Base-by-base conservation (phyloP, 2,888 invertebrate genomes). In the Brachypalpus laphriformis region DNA sequence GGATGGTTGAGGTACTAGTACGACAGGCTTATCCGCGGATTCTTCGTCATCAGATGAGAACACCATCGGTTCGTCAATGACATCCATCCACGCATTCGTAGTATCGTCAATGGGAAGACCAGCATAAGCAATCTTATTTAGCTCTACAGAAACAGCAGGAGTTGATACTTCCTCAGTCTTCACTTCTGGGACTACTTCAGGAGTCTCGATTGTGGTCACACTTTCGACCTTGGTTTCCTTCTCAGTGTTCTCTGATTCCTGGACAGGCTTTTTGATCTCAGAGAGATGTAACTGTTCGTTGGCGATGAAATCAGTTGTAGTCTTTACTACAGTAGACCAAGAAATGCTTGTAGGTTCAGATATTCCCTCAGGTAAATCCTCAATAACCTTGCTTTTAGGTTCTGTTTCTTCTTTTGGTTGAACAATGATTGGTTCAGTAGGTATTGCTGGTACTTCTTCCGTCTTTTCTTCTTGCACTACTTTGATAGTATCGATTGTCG, bases 51-150 rank as follows among this genome's bases (percentile, higher is more conserved):
- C 91, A 31, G 91, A 91, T 1, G 91, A 90, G 49, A 92, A 89
- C 4, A 87, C 87, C 85, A 91, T 90, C n/a, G 91, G 90, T 68
- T 92, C 91, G 68, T 92, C 92, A 40, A 91, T 57, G 8, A 90
- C 90, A 66, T 89, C 88, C 89, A 92, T 89, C 89, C 91, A 91
- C 1, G 89, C 80, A 54, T 87, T 89, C 20, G 90, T 87, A 0
- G 90, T 83, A 42, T 90, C 88, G 74, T 89, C 90, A 18, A 90
- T 87, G 3, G 90, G 90, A 59, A 90, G 82, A 6, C 89, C 91
- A 28, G 88, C 89, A 74, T 90, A 90, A 0, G 85, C 88, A 8
- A 65, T 20, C 18, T 81, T 68, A 8, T 75, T 54, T 14, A 4
- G 5, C n/a, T n/a, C n/a, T n/a, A n/a, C n/a, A n/a, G n/a, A n/a